Evolutionary conservation across 2,113 vertebrate species (phyloP), one percentile per base, ranked within the genome.

Genomic region (Cavia porcellus): DNA sequence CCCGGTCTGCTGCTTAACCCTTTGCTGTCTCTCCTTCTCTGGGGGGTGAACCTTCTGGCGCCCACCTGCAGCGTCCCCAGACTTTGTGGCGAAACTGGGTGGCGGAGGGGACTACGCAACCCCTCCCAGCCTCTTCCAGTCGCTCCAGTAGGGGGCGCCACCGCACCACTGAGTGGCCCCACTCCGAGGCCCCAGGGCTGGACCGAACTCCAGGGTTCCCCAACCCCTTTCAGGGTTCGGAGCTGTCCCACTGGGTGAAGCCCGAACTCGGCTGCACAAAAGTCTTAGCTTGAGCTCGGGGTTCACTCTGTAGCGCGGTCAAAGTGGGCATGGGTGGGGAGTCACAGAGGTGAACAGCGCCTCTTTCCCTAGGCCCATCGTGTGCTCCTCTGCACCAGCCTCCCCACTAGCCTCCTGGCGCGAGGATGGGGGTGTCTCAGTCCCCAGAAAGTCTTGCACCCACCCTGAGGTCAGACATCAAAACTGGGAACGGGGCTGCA

Each of bases 1-100:
- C 35, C 5, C 4, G 10, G 47, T 68, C 88, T 87, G 94, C 64
- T 1, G 47, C 68, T 97, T 98, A 97, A 97, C 98, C 95, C 98
- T 93, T 97, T 24, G 6, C 24, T 66, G 92, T 50, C 84, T 28
- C 61, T 57, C n/a, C 30, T 3, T 20, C 9, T 2, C 12, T 5
- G 61, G 72, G 50, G 32, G 61, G 50, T 2, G 19, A 62, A 62
- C 47, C 61, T 15, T 42, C 52, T n/a, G 0, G 57, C 9, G 5
- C 70, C 70, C 24, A 12, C 35, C 72, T 86, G 45, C 42, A 32
- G 19, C 0, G 45, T n/a, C 35, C 47, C 30, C 70, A 30, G 32
- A 12, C 35, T 24, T 15, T 8, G 25, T 15, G 1, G n/a, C 52
- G 7, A 68, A 81, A 10, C 57, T 19, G 4, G 59, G 42, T 10